Evolutionary conservation across 2,888 invertebrate genomes (phyloP), one percentile per base, ranked within the genome.

Genomic region (Melipona beecheii): DNA sequence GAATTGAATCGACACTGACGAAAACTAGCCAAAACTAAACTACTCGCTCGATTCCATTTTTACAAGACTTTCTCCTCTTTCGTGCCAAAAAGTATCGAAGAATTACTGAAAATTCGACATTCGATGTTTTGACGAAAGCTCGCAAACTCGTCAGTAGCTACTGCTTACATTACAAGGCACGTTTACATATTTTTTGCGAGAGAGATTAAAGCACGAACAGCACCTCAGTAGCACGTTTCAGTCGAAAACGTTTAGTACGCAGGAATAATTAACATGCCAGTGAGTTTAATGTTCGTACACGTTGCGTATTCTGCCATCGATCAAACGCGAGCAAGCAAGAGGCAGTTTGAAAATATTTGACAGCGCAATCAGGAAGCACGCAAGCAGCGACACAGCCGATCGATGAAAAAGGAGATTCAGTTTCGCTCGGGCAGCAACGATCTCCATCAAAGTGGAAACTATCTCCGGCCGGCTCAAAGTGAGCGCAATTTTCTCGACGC

Each of bases 401-500:
- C 43, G 43, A 43, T 43, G 21, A 27, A 76, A 64, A 69, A 27
- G 49, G 21, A 24, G 75, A 84, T 85, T 86, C 75, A 81, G 68
- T 88, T 79, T 86, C 74, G 75, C 73, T 71, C 75, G 73, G 76
- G 65, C 31, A 80, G 78, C 74, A 73, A 75, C 71, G 65, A 86
- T 84, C 78, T 81, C 62, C 81, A 74, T 83, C 79, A 80, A 86
- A 87, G 77, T 49, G 74, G 85, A 85, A 72, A 72, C 75, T 84
- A 78, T 84, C 78, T 75, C 74, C 66, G 54, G 65, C 78, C 72
- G 85, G 72, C 64, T 87, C 79, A 75, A 79, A 88, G 78, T 56
- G 73, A 76, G 66, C 80, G 84, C 84, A 88, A 88, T 88, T 88
- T 88, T 84, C 84, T 74, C 77, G 66, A 50, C 66, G 60, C 71